These are phyloP conservation scores for Anthonomus grandis DNA, from an alignment of 1,140 invertebrate species.

Conservation along the genomic window DNA sequence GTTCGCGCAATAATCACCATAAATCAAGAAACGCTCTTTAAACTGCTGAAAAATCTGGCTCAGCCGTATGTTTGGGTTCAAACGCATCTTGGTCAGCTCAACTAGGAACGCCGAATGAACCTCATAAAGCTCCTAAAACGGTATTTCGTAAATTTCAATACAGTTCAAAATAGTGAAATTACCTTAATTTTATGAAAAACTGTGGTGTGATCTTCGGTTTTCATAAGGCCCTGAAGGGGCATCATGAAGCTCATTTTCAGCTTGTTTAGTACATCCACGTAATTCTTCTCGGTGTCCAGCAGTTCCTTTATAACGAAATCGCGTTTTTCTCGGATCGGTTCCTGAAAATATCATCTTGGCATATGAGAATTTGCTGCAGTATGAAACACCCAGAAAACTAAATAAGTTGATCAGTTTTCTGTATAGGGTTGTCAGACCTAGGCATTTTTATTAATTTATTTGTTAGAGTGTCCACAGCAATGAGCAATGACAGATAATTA, in stretches of 20 bases:
- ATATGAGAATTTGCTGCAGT: no score
- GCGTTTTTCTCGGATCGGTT: slow-evolving; percentile 81
- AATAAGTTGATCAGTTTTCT: no score
- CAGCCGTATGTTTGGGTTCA: slow-evolving; percentile 51
- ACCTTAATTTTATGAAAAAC: slow-evolving; percentile 91
- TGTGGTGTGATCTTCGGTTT: slow-evolving; percentile 68
- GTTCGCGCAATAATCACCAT: slow-evolving; percentile 94
- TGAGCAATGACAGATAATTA: no score
- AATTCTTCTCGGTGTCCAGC: slow-evolving; percentile 95
- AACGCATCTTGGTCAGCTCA: slow-evolving; percentile 72
- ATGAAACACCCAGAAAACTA: no score
- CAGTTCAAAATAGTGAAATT: slow-evolving; percentile 1
- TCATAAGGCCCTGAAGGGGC: slow-evolving; percentile 69
- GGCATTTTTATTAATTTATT: no score
- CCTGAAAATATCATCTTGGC: no score
- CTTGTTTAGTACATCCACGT: slow-evolving; percentile 89
- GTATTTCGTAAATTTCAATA: background rate
- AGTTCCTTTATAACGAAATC: slow-evolving; percentile 96
- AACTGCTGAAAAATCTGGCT: slow-evolving; percentile 84
- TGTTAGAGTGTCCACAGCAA: no score
- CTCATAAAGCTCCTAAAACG: slow-evolving; percentile 71
- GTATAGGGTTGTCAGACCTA: no score
- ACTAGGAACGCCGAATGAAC: slow-evolving; percentile 81
- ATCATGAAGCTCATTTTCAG: slow-evolving; percentile 78
- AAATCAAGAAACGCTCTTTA: slow-evolving; percentile 87